A percentile compares a stretch with the other conserved stretches of the same genome.
Evolutionary conservation across 2,888 invertebrate genomes (phyloP).

Genomic region (Hyles lineata): DNA sequence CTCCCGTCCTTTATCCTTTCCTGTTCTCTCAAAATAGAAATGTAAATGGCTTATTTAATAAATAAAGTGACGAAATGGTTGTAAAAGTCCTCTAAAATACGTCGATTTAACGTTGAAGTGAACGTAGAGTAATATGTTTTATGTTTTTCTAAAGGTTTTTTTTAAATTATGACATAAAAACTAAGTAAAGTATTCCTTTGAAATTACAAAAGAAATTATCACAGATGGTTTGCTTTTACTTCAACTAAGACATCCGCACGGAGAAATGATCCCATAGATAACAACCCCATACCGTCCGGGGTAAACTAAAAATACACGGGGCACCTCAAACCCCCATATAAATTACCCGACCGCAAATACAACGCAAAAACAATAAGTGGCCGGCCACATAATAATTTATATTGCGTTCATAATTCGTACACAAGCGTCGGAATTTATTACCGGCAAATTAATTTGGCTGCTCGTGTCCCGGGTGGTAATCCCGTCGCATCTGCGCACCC

Average conservation of each 20-base stretch:
- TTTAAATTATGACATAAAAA: too few species aligned
- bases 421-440: constrained; percentile 59
- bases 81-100: too few species aligned
- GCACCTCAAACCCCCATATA: constrained; percentile 17
- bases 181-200: too few species aligned
- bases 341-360: constrained; percentile 32
- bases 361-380: constrained; percentile 31
- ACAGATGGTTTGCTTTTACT: neutral
- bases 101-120: too few species aligned
- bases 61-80: too few species aligned
- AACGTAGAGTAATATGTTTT: too few species aligned
- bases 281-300: neutral
- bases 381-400: constrained; percentile 55
- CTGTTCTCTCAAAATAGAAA: too few species aligned
- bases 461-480: constrained; percentile 45
- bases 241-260: neutral
- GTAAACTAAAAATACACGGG: constrained; percentile 16
- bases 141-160: too few species aligned
- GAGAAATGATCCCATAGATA: neutral
- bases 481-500: constrained; percentile 55
- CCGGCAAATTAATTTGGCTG: constrained; percentile 63
- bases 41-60: too few species aligned
- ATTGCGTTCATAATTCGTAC: constrained; percentile 61
- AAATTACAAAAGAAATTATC: too few species aligned
- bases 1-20: too few species aligned